Evolutionary conservation across 2,888 invertebrate genomes (phyloP), one percentile per base, ranked within the genome.

Genomic region (Mimas tiliae): DNA sequence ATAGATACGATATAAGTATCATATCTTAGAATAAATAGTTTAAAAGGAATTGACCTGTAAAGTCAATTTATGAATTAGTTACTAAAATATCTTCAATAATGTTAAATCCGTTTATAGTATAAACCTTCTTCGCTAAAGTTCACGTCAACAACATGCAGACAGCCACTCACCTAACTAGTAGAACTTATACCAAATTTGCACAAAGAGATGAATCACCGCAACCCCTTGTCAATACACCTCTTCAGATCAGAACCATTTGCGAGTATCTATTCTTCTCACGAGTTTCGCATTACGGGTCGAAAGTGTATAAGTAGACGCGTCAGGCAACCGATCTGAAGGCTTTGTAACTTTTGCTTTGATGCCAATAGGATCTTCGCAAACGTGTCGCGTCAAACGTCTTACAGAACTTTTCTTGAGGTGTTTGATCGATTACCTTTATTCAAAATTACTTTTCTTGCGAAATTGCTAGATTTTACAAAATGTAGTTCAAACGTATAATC

Each of bases 181-280:
- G 55, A 52, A 55, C 58, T 42, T 34, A 55, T 45, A 72, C 68
- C 70, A 68, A 70, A 74, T 74, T 72, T 69, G 73, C 67, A 68
- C 66, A 68, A 70, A 70, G 65, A 68, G 73, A 79, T 75, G 74
- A 75, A 77, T 78, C 75, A 75, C 70, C 73, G 69, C 72, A 73
- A 75, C 67, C 74, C 53, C 66, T 64, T 74, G 72, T 71, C 76
- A 75, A 79, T 77, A 76, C 76, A 79, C 72, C 70, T 71, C 68
- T 72, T 74, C 69, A 73, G 74, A 74, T 76, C 73, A 75, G 72
- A 70, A 71, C 72, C 76, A 77, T 78, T 80, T 73, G 74, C 76
- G 68, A 67, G 72, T 67, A 74, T 77, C 78, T 80, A 85, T 85
- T 85, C 84, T 77, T 83, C 84, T 79, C 85, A 85, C 84, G 85